Evolutionary conservation across 2,113 vertebrate species (phyloP), one percentile per base, ranked within the genome.

Genomic region (Corvus cornix): DNA sequence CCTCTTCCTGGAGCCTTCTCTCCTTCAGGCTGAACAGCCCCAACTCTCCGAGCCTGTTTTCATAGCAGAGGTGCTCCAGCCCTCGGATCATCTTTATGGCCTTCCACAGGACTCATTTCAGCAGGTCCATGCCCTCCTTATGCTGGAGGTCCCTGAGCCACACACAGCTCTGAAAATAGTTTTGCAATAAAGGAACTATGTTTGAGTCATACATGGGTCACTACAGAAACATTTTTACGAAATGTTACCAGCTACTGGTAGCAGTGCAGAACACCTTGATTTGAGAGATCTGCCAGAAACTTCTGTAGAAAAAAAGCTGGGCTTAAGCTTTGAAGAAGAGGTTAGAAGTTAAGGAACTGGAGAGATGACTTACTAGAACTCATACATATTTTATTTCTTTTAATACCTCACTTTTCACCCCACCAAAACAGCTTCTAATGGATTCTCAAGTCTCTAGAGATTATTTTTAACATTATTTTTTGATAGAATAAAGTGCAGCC

Each of bases 321-420:
- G 7, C 41, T 79, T 90, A 74, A 86, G 55, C 35, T 88, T 91
- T 94, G 44, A 41, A 67, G 51, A 83, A 90, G 41, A 84, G 73
- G 60, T 87, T 95, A 84, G 76, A 91, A 90, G 59, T 67, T 91
- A 93, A 81, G 33, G 63, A 94, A 91, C 43, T 86, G 55, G 67
- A 93, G 77, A 80, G 39, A 55, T 66, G 20, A 53, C 59, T 87
- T 97, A 48, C 53, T 87, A 83, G 59, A 83, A 52, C 11, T 86
- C 80, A 88, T 96, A 27, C 64, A 88, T 96, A 78, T 78, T 95
- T 96, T 83, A 95, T 90, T 97, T 90, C 21, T 77, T 83, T 87
- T 90, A 92, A 91, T 96, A 81, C 27, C 10, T 93, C 48, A 41
- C 59, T 95, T 96, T 93, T 75, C 31, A 70, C 39, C 37, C 60